Percentiles rank a stretch among this genome's conserved stretches.
phyloP scores from a whole-genome alignment of 2,113 vertebrate genomes.

The Psittacara wagleri region DNA sequence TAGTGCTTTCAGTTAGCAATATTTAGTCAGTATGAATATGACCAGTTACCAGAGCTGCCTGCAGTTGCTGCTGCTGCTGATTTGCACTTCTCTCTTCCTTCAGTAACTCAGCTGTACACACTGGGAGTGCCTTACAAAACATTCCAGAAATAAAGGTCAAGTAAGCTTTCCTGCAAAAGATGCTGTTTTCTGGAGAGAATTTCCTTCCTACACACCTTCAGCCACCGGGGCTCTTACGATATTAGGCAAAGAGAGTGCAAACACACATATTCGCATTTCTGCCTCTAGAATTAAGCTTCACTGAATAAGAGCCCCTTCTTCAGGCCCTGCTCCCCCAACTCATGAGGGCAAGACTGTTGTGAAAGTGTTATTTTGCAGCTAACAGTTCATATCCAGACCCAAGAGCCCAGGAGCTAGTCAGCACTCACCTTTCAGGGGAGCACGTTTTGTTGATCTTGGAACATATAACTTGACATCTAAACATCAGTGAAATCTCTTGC shows the following conservation, averaged over 20 bases:
- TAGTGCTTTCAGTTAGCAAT: neutral
- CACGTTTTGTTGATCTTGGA: neutral
- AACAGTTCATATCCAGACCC: neutral
- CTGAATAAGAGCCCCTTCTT: neutral
- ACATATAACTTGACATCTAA: neutral
- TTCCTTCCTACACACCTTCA: slow-evolving; percentile 8
- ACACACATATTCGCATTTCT: neutral
- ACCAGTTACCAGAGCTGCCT: neutral
- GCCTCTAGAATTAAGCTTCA: neutral
- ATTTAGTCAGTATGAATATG: neutral
- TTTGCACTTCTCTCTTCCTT: neutral
- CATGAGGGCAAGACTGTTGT: neutral
- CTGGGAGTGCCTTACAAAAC: neutral
- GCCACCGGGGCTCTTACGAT: neutral
- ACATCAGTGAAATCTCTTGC: neutral
- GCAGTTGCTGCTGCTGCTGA: neutral
- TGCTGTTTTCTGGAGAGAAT: neutral
- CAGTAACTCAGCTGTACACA: neutral
- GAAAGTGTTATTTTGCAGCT: neutral
- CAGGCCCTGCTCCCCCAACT: neutral
- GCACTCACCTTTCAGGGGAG: neutral
- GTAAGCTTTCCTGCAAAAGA: neutral
- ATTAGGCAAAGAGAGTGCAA: neutral
- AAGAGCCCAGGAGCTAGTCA: neutral
- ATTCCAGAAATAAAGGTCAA: slow-evolving; percentile 38